These are phyloP conservation scores for Tribolium freemani DNA, from an alignment of 2,888 invertebrate species.

Conservation along the genomic window DNA sequence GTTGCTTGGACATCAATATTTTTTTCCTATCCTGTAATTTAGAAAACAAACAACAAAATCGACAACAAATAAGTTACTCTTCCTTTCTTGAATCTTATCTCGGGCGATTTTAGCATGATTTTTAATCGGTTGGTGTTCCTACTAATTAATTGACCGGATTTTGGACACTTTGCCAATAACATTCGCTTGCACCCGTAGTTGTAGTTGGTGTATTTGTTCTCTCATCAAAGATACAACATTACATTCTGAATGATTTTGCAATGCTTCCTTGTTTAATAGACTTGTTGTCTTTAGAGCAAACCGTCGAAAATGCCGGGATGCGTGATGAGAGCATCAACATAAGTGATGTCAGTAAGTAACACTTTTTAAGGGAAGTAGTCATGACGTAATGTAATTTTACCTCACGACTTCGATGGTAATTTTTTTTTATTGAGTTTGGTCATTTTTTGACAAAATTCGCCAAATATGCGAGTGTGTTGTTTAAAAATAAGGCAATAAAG, in stretches of 20 bases:
- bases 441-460: no score
- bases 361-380: neutral
- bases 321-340: conserved; percentile 75
- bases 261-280: neutral
- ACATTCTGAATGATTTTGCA: neutral
- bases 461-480: no score
- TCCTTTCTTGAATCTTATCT: no score
- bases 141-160: neutral
- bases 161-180: neutral
- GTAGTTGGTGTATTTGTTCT: neutral
- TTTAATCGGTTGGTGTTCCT: neutral
- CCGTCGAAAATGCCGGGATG: conserved; percentile 55
- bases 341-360: conserved; percentile 85
- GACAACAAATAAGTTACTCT: neutral
- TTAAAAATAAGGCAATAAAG: no score
- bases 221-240: neutral
- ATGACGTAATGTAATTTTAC: no score
- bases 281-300: conserved; percentile 8
- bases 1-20: no score
- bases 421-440: no score
- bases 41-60: neutral
- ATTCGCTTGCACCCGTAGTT: neutral
- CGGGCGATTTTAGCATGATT: no score
- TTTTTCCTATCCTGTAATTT: no score
- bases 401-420: no score